These are phyloP conservation scores for Sarcophilus harrisii DNA, from an alignment of 2,797 vertebrate species.

Conservation along the genomic window DNA sequence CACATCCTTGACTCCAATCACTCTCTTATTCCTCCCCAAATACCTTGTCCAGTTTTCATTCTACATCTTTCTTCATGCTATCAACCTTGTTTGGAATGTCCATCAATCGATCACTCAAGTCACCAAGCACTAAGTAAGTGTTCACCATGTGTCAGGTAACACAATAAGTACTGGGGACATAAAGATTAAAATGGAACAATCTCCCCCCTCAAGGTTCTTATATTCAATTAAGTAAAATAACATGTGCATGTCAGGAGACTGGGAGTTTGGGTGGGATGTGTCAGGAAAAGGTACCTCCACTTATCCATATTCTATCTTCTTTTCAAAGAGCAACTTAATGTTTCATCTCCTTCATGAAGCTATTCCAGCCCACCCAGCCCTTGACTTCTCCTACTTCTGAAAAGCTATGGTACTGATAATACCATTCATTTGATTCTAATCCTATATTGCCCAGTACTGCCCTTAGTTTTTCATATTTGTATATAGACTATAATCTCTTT, in stretches of 20 bases:
- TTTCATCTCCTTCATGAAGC: constrained; percentile 6
- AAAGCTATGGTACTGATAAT: neutral
- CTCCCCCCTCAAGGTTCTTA: neutral
- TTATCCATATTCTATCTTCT: neutral
- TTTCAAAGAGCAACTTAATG: constrained; percentile 12
- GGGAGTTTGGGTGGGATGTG: neutral
- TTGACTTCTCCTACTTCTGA: neutral
- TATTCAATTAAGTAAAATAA: neutral
- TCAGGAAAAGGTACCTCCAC: too few relatives aligned
- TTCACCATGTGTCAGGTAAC: neutral
- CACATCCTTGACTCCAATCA: neutral
- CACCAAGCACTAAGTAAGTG: neutral
- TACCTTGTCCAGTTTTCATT: neutral
- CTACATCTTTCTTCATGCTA: neutral
- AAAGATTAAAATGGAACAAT: neutral
- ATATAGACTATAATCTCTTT: neutral
- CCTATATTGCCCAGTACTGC: neutral
- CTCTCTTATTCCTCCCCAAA: neutral
- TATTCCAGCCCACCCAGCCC: constrained; percentile 4
- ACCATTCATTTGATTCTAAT: neutral
- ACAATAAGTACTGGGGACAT: neutral
- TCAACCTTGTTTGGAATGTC: neutral
- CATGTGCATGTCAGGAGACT: neutral
- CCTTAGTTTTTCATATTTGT: neutral
- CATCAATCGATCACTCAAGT: neutral